A percentile compares a stretch with the other conserved stretches of the same genome.
Evolutionary conservation across 2,113 vertebrate genomes (phyloP).

Genomic region (Urocynchramus pylzowi): DNA sequence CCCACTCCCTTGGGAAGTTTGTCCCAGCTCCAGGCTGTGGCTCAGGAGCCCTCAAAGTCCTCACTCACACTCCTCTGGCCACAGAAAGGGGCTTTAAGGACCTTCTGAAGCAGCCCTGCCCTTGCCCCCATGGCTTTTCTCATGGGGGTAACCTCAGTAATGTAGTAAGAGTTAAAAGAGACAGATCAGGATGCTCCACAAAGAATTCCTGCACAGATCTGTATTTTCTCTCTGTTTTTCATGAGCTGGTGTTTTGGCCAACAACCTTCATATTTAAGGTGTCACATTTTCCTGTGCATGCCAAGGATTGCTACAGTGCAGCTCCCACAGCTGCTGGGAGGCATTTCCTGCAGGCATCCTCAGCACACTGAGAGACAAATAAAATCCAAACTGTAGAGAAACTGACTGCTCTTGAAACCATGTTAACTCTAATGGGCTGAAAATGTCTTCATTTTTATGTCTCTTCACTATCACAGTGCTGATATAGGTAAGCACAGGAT

Average conservation of each 20-base stretch:
- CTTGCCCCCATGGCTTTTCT: background rate
- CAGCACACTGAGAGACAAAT: background rate
- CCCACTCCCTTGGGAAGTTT: background rate
- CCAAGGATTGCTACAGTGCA: background rate
- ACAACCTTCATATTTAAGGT: background rate
- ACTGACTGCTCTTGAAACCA: background rate
- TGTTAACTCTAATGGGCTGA: background rate
- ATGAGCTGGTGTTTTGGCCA: background rate
- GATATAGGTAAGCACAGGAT: background rate
- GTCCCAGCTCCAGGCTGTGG: background rate
- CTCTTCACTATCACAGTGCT: background rate
- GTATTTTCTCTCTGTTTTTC: background rate
- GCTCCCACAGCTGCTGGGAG: background rate
- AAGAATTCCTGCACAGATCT: background rate
- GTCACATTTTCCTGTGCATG: background rate
- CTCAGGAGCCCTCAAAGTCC: background rate
- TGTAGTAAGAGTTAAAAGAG: background rate
- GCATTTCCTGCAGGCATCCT: background rate
- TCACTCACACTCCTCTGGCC: background rate
- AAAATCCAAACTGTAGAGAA: background rate
- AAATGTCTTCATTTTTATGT: conserved; percentile 1
- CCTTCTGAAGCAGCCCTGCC: background rate
- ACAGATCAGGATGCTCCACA: background rate
- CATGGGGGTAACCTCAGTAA: background rate
- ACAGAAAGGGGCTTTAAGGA: background rate